A percentile compares a stretch with the other conserved stretches of the same genome.
Conservation (phyloP, 2,888 invertebrate species). For the Phania funesta region DNA sequence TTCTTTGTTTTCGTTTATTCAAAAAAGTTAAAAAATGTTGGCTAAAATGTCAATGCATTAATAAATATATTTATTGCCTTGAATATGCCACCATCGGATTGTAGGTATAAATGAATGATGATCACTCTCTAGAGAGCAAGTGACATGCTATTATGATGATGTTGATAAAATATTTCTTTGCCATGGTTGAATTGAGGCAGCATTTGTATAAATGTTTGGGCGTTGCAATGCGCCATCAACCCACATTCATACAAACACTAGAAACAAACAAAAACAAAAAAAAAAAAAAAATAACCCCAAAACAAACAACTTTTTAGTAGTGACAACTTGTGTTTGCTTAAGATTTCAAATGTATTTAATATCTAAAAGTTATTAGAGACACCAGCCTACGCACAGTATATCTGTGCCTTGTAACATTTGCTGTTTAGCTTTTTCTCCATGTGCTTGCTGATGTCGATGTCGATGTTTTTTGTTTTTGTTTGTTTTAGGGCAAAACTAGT, state of each 20-base stretch:
- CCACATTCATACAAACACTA: conserved; percentile 32
- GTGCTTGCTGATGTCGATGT: not conserved
- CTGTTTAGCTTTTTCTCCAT: conserved; percentile 3
- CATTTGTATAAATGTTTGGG: conserved; percentile 44
- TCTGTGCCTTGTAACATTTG: conserved; percentile 9
- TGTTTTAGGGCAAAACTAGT: conserved; percentile 63
- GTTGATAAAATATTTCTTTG: conserved; percentile 55
- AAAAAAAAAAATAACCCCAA: not conserved
- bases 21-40: conserved; percentile 21
- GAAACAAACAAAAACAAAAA: not conserved
- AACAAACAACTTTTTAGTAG: conserved; percentile 36
- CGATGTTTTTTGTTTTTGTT: conserved; percentile 23
- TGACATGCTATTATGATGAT: conserved; percentile 43
- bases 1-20: conserved; percentile 1
- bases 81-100: conserved; percentile 32
- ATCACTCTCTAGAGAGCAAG: conserved; percentile 44
- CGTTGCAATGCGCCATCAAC: conserved; percentile 49
- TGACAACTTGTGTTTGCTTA: conserved; percentile 51
- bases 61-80: conserved; percentile 42
- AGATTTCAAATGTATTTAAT: conserved; percentile 28
- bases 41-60: conserved; percentile 39
- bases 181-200: conserved; percentile 4
- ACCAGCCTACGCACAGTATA: conserved; percentile 41
- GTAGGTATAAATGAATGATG: conserved; percentile 25
- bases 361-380: not conserved